Percentiles rank a stretch among this genome's conserved stretches.
Evolutionary conservation across 2,113 vertebrate species (phyloP).

Genomic region (Lampris incognitus): DNA sequence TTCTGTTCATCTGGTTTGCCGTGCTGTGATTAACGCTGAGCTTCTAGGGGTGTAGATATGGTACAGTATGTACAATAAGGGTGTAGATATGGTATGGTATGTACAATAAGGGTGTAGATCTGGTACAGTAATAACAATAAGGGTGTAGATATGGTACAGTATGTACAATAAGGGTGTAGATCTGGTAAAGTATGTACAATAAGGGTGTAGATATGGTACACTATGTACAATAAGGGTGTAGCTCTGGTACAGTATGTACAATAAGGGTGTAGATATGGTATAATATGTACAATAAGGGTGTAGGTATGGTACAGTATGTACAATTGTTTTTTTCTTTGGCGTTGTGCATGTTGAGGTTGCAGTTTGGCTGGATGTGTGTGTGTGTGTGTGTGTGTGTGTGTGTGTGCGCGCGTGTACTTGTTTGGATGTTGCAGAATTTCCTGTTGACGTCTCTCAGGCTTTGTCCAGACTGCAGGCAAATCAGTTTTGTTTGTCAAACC

Average conservation of each 20-base stretch:
- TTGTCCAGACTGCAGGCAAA: no score
- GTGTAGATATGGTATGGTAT: no score
- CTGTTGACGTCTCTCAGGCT: conserved; percentile 18
- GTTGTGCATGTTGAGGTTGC: neutral
- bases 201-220: neutral
- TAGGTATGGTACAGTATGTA: neutral
- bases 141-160: neutral
- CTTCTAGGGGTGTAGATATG: neutral
- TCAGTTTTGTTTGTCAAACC: no score
- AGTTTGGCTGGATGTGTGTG: conserved; percentile 21
- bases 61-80: no score
- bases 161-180: neutral
- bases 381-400: conserved; percentile 18
- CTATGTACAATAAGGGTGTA: neutral
- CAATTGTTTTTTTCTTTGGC: conserved; percentile 10
- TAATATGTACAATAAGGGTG: no score
- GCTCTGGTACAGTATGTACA: neutral
- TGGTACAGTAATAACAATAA: no score
- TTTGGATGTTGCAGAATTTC: conserved; percentile 16
- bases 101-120: neutral
- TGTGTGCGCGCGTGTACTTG: neutral
- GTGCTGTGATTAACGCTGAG: conserved; percentile 5
- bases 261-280: neutral
- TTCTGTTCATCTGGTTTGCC: neutral
- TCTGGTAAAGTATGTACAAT: no score